Base-by-base conservation (phyloP, 2,113 vertebrate genomes). In the Colistium nudipinnis region DNA sequence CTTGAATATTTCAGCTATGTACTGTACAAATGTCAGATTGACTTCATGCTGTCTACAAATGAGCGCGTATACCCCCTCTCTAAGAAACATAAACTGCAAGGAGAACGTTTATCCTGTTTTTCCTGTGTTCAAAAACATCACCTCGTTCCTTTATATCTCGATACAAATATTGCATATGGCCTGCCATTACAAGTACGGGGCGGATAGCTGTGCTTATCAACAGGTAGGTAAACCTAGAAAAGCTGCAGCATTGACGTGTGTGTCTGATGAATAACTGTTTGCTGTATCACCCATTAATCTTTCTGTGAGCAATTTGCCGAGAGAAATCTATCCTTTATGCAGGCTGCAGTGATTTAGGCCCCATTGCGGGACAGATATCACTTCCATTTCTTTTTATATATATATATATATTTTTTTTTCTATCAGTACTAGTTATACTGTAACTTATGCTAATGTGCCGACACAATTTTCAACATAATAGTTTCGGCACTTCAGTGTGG, bases 211-310 rank as follows among this genome's bases (percentile, higher is more conserved):
- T 36, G 12, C 70, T 73, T 68, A 82, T 68, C 70, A 81, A 67
- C 55, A 79, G 67, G 54, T 63, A 55, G 67, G 45, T 63, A 51
- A 70, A 54, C 20, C 55, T 36, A 74, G 44, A 51, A 35, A 70
- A 35, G 20, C 45, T 63, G n/a, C 17, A 62, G 53, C 38, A 27
- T 72, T 73, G 74, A 66, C 44, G 61, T 30, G 11, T 0, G 55
- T 49, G 53, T 74, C n/a, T 78, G 61, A 81, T 13, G 7, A 66
- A 71, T 62, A 75, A 70, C 74, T 54, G 48, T 72, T 74, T 44
- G 24, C 65, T 47, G 1, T 62, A 70, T 75, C 57, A 24, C 55
- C 51, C 33, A 74, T 87, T 85, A 62, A 74, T 78, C 70, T 76
- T 66, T 12, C 60, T 22, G 16, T 35, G 70, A 78, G 22, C 54